Evolutionary conservation across 1,140 invertebrate genomes (phyloP).

Genomic region (Calliopsis andreniformis): DNA sequence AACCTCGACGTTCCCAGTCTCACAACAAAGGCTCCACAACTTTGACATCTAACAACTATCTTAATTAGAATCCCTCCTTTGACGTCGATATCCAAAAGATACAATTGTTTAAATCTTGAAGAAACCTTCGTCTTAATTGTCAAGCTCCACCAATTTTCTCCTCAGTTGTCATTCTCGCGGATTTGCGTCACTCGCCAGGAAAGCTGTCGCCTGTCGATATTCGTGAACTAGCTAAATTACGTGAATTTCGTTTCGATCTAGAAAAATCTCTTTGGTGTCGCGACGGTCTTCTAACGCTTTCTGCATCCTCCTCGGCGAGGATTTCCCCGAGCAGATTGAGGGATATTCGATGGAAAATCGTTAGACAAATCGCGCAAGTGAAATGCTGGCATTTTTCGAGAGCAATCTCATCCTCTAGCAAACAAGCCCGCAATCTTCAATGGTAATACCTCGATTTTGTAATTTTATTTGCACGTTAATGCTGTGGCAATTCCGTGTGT

Average conservation of each 20-base stretch:
- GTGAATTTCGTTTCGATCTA: constrained; percentile 52
- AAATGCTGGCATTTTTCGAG: neutral
- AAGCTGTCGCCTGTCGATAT: constrained; percentile 55
- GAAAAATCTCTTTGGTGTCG: constrained; percentile 39
- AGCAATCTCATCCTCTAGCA: neutral
- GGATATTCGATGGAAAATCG: neutral
- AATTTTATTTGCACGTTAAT: constrained; percentile 27
- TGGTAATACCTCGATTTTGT: neutral
- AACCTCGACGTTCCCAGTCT: no score
- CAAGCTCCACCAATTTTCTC: no score
- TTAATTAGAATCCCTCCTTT: no score
- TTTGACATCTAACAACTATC: no score
- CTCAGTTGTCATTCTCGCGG: constrained; percentile 25
- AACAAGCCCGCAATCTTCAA: no score
- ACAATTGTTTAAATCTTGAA: no score
- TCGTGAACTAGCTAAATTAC: constrained; percentile 50
- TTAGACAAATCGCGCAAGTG: neutral
- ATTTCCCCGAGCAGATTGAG: neutral
- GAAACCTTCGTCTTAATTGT: no score
- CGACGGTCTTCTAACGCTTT: constrained; percentile 5
- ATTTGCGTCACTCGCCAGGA: constrained; percentile 52
- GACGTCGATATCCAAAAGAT: no score
- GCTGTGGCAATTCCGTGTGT: neutral
- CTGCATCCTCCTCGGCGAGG: neutral
- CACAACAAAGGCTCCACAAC: no score